Evolutionary conservation across 2,888 invertebrate species (phyloP), one percentile per base, ranked within the genome.

Genomic region (Apamea anceps): DNA sequence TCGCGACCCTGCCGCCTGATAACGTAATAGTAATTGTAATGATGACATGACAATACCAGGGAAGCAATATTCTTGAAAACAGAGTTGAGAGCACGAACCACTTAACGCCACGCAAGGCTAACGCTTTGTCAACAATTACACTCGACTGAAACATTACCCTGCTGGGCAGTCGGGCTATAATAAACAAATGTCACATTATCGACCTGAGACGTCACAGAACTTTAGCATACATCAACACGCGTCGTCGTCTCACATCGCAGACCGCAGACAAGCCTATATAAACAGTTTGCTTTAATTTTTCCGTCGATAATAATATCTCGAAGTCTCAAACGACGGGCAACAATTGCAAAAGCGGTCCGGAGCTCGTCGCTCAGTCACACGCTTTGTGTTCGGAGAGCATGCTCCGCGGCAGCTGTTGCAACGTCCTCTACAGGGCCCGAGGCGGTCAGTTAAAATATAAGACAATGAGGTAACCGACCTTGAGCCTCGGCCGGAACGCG

Each of bases 401-500:
- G 60, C 45, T 21, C 54, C 72, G 68, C 60, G 68, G 21, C 74
- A 32, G 45, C 62, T 88, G 79, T 76, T 48, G 89, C 82, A 88
- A 87, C 76, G 45, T 78, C 79, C 87, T 62, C 45, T 32, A 21
- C 78, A 45, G 75, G 62, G 57, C 54, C 68, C 32, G 74, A 84
- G 79, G 71, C 72, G 77, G 68, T 62, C 84, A 70, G 79, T 79
- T 81, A 63, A 80, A 81, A 62, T 74, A 60, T 72, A 62, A 88
- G 71, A 88, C 87, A 87, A 87, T 88, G 65, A 76, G 60, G 74
- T 78, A 51, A 62, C 0, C 62, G 57, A 67, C 88, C 87, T 88
- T 76, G 79, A 62, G 73, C 81, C 77, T 81, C 70, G 68, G 25
- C 51, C 75, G 48, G 37, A 72, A 67, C 66, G 83, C 51, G 73